These are phyloP conservation scores for Drosophila nannoptera DNA, from an alignment of 1,140 invertebrate genomes.

Conservation along the genomic window DNA sequence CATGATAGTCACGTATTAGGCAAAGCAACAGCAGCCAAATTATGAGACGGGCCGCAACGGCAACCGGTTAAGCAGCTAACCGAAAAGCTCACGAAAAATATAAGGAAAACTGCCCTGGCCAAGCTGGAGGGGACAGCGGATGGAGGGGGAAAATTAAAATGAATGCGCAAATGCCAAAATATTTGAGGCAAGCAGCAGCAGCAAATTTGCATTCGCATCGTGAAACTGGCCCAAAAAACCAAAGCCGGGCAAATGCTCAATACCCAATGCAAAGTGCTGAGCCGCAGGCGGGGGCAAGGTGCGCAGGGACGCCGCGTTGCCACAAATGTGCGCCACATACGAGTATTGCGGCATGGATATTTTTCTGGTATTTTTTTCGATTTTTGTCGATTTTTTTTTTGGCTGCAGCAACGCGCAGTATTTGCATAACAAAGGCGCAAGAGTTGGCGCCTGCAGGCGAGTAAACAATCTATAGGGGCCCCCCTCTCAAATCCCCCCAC, in stretches of 20 bases:
- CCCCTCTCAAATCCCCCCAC: background rate
- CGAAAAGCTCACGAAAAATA: constrained; percentile 7
- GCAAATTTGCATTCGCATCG: constrained; percentile 67
- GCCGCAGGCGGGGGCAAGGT: background rate
- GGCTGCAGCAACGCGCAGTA: constrained; percentile 36
- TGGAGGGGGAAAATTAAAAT: constrained; percentile 53
- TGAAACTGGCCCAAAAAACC: constrained; percentile 45
- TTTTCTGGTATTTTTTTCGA: background rate
- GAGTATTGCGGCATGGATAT: constrained; percentile 15
- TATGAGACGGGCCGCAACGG: constrained; percentile 53
- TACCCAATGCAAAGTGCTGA: constrained; percentile 19
- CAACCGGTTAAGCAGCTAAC: constrained; percentile 59
- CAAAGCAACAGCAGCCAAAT: constrained; percentile 63
- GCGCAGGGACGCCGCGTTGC: constrained; percentile 3
- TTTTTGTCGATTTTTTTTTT: constrained; percentile 16
- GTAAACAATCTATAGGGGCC: constrained; percentile 29
- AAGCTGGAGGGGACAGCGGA: constrained; percentile 2
- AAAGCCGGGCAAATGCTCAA: constrained; percentile 30
- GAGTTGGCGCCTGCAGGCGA: constrained; percentile 57
- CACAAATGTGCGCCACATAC: constrained; percentile 31
- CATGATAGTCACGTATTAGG: constrained; percentile 77
- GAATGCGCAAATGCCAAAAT: constrained; percentile 76
- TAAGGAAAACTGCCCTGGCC: background rate
- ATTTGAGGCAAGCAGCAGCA: constrained; percentile 50
- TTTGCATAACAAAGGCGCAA: constrained; percentile 70